Conservation (phyloP, 2,797 vertebrate species). For the Leptoclinus maculatus region DNA sequence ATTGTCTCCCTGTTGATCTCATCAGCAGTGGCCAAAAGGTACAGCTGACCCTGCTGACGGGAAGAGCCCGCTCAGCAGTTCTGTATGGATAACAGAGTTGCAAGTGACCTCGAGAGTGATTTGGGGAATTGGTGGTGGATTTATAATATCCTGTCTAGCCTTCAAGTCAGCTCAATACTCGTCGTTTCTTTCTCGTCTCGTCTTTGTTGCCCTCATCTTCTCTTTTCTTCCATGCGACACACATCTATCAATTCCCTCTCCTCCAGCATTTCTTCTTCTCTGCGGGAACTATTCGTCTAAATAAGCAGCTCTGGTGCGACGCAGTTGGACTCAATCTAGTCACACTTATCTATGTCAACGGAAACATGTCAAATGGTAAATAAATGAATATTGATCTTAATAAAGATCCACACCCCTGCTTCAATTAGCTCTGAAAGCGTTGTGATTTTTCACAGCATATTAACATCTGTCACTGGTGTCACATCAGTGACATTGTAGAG, state of each 20-base stretch:
- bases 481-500: slow-evolving; percentile 22
- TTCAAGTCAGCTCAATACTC: slow-evolving; percentile 36
- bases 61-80: slow-evolving; percentile 63
- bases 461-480: slow-evolving; percentile 44
- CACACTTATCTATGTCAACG: slow-evolving; percentile 38
- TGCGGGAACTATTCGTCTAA: slow-evolving; percentile 21
- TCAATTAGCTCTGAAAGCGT: slow-evolving; percentile 60
- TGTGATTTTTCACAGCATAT: slow-evolving; percentile 59
- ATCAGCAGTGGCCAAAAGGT: slow-evolving; percentile 39
- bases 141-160: slow-evolving; percentile 31
- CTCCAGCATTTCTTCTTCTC: neutral
- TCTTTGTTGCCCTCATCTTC: neutral
- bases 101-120: slow-evolving; percentile 53
- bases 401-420: slow-evolving; percentile 52
- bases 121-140: slow-evolving; percentile 48
- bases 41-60: slow-evolving; percentile 51
- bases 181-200: slow-evolving; percentile 11
- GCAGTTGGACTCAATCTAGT: slow-evolving; percentile 9
- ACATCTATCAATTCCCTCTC: slow-evolving; percentile 4
- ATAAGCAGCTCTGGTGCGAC: slow-evolving; percentile 30
- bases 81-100: slow-evolving; percentile 41
- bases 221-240: slow-evolving; percentile 5
- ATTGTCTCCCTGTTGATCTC: slow-evolving; percentile 37
- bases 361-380: slow-evolving; percentile 47
- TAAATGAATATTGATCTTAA: slow-evolving; percentile 62